phyloP scores from a whole-genome alignment of 2,113 vertebrate genomes.

The Vulpes lagopus region DNA sequence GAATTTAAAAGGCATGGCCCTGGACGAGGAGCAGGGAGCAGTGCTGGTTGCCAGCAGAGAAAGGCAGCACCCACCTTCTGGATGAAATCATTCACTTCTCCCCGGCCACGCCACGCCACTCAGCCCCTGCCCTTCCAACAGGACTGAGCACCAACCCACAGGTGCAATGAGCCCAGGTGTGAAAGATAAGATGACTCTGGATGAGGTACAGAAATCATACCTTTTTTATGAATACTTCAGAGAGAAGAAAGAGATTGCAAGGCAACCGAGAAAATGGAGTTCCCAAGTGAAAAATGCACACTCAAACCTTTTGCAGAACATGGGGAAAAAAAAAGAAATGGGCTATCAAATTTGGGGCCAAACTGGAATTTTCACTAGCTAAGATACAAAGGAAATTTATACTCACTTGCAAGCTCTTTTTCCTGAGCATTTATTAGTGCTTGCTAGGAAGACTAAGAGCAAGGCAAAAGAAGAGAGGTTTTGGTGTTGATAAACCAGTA shows the following conservation, averaged over 20 bases:
- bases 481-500: not conserved
- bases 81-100: conserved; percentile 82
- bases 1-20: conserved; percentile 93
- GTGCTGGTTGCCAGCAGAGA: conserved; percentile 92
- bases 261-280: not conserved
- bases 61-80: conserved; percentile 79
- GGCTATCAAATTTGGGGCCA: not conserved
- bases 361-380: not conserved
- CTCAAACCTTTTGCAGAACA: not conserved
- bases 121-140: not conserved
- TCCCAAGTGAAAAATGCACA: not conserved
- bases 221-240: not conserved
- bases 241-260: not conserved
- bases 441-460: not conserved
- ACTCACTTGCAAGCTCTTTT: not conserved
- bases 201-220: not conserved
- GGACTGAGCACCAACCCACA: conserved; percentile 51
- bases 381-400: not conserved
- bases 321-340: not conserved
- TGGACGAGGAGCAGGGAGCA: conserved; percentile 53
- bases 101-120: conserved; percentile 14
- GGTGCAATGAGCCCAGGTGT: not conserved
- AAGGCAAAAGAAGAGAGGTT: not conserved
- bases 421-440: not conserved
- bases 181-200: not conserved